Evolutionary conservation across 2,888 invertebrate species (phyloP).

Genomic region (Lasioglossum malachurum): DNA sequence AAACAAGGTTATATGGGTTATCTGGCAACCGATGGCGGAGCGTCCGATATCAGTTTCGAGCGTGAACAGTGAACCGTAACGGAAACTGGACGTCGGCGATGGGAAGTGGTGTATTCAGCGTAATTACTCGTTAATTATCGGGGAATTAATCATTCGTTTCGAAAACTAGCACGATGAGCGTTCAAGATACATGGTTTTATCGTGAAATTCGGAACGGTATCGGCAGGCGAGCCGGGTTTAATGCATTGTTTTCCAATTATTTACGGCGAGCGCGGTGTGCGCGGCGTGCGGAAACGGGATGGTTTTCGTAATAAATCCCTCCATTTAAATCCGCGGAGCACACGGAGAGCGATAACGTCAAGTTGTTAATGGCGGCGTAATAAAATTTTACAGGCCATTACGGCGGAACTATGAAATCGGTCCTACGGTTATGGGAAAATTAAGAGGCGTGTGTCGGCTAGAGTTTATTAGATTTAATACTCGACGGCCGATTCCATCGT

Average conservation of each 20-base stretch:
- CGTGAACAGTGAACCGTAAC: neutral
- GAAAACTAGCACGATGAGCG: neutral
- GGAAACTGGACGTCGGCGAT: neutral
- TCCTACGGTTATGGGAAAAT: slow-evolving; percentile 64
- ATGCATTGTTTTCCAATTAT: slow-evolving; percentile 45
- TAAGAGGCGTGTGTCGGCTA: slow-evolving; percentile 53
- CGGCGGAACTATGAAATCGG: slow-evolving; percentile 63
- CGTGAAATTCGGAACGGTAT: slow-evolving; percentile 6
- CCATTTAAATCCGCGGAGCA: slow-evolving; percentile 42
- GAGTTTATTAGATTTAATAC: slow-evolving; percentile 67
- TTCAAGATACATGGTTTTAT: neutral
- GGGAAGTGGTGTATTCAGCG: neutral
- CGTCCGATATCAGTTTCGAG: neutral
- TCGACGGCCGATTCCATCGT: slow-evolving; percentile 15
- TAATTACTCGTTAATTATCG: neutral
- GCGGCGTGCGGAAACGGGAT: neutral
- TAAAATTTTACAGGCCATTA: slow-evolving; percentile 76
- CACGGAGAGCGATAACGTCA: slow-evolving; percentile 44
- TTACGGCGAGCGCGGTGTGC: slow-evolving; percentile 22
- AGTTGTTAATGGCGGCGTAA: slow-evolving; percentile 69
- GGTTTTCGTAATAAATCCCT: slow-evolving; percentile 57
- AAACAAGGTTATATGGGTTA: neutral
- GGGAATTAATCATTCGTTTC: neutral
- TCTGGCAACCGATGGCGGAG: neutral
- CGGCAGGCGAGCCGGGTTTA: neutral